Evolutionary conservation across 2,113 vertebrate genomes (phyloP), one percentile per base, ranked within the genome.

Genomic region (Salvelinus alpinus): DNA sequence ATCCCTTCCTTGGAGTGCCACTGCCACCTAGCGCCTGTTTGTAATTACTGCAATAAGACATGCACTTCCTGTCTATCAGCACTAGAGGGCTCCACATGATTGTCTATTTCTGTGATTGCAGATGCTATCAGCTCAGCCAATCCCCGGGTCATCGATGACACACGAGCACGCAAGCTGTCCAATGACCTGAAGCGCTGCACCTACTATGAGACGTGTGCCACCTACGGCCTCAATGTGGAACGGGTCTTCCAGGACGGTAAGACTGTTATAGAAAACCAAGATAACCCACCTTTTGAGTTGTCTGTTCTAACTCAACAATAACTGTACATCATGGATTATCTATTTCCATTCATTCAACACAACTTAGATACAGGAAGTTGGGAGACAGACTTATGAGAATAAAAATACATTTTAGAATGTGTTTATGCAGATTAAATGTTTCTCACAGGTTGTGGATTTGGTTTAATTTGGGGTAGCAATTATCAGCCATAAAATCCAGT

Each of bases 131-230:
- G 92, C 82, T 96, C 96, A 38, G 91, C 89, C 16, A 99, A 99
- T 85, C 98, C 98, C 0, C 90, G 97, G 0, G 97, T 99, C 71
- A 99, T 99, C 0, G 97, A 99, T 0, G 98, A 99, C 65, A 86
- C 92, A 57, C 88, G 96, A 0, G 97, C 98, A 0, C 85, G 97
- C 60, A 99, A 98, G 79, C 85, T 99, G 5, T 99, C 96, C 38
- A 98, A 95, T 0, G 97, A 99, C 89, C 94, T 99, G 74, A 99
- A 99, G 85, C 93, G 97, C 75, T 99, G 97, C 91, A 98, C 97
- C 0, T 99, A 99, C 91, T 99, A 99, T 0, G 98, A 99, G 81
- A 99, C 98, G 4, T 99, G 98, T 0, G 97, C 98, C 54, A 99
- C 97, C 0, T 99, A 99, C 0, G 98, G 98, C 9, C 95, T 99